Percentiles rank a stretch among this genome's conserved stretches.
These are phyloP conservation scores for Linnaemya tessellans DNA, from an alignment of 2,888 invertebrate genomes.

Conservation along the genomic window DNA sequence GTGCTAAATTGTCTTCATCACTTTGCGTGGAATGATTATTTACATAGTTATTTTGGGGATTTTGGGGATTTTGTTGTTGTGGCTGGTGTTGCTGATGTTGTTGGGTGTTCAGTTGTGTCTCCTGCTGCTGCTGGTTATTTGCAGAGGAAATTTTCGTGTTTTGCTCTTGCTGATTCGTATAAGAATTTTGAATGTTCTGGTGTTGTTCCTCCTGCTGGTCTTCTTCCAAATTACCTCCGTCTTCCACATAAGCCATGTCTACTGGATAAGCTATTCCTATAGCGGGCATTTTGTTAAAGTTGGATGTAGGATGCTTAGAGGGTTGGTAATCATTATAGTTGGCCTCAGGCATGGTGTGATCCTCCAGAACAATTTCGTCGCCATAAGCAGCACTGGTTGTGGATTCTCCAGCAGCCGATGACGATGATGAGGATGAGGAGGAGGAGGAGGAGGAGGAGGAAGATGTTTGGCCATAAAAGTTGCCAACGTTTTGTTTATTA, in stretches of 20 bases:
- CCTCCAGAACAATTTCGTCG: conserved; percentile 77
- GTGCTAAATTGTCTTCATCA: conserved; percentile 29
- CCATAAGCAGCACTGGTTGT: conserved; percentile 67
- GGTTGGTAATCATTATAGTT: conserved; percentile 77
- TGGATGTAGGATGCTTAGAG: conserved; percentile 77
- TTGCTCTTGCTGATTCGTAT: conserved; percentile 31
- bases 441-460: conserved; percentile 8
- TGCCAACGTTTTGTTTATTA: conserved; percentile 38
- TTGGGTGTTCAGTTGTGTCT: background rate
- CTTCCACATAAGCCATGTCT: conserved; percentile 78
- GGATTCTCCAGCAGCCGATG: conserved; percentile 26
- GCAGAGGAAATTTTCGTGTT: conserved; percentile 45
- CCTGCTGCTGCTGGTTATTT: conserved; percentile 68
- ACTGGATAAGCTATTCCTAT: conserved; percentile 81
- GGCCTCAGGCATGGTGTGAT: conserved; percentile 79
- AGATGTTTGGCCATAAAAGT: conserved; percentile 18
- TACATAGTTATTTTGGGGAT: conserved; percentile 49
- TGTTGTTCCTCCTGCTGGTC: conserved; percentile 32
- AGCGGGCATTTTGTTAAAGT: conserved; percentile 82
- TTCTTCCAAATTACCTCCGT: conserved; percentile 70
- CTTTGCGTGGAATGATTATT: conserved; percentile 40
- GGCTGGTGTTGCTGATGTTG: conserved; percentile 31
- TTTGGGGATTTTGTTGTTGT: conserved; percentile 37
- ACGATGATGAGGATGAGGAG: conserved; percentile 7
- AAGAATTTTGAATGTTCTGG: conserved; percentile 66